Conservation (phyloP, 2,797 vertebrate genomes). For the Phalloptychus januarius region DNA sequence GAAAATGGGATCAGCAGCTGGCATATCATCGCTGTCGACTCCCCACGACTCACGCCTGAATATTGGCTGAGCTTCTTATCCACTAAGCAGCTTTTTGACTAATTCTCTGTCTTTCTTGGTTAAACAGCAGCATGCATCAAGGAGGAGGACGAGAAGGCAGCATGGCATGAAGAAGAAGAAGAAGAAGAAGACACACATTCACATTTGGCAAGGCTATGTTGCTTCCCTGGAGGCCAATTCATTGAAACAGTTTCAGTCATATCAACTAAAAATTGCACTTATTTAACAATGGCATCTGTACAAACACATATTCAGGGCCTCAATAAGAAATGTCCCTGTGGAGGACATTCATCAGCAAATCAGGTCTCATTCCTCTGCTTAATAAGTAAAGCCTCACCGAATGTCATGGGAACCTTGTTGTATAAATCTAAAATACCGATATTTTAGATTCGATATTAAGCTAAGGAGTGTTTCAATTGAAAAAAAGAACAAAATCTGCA, state of each 20-base stretch:
- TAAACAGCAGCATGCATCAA: constrained; percentile 15
- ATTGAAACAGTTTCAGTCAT: constrained; percentile 50
- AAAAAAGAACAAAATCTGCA: too few relatives aligned
- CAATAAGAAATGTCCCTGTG: constrained; percentile 23
- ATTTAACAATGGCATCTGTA: constrained; percentile 46
- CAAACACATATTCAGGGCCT: constrained; percentile 5
- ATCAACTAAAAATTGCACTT: constrained; percentile 60
- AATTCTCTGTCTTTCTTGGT: constrained; percentile 30
- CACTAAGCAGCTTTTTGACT: constrained; percentile 10
- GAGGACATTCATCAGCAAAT: constrained; percentile 5
- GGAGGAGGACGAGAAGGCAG: constrained; percentile 36
- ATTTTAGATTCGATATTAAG: too few relatives aligned
- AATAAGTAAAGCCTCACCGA: too few relatives aligned
- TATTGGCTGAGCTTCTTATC: constrained; percentile 1
- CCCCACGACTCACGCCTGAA: not conserved
- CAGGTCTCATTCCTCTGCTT: not conserved
- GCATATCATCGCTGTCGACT: constrained; percentile 7
- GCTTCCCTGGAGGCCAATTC: constrained; percentile 60
- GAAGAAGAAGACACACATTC: constrained; percentile 12
- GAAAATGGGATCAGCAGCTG: constrained; percentile 29
- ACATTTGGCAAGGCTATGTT: constrained; percentile 25
- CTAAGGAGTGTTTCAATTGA: too few relatives aligned
- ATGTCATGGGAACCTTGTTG: too few relatives aligned
- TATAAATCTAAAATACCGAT: too few relatives aligned
- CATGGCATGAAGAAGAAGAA: constrained; percentile 32